A percentile compares a stretch with the other conserved stretches of the same genome.
These are phyloP conservation scores for Gonocerus acuteangulatus DNA, from an alignment of 2,888 invertebrate species.

Conservation along the genomic window DNA sequence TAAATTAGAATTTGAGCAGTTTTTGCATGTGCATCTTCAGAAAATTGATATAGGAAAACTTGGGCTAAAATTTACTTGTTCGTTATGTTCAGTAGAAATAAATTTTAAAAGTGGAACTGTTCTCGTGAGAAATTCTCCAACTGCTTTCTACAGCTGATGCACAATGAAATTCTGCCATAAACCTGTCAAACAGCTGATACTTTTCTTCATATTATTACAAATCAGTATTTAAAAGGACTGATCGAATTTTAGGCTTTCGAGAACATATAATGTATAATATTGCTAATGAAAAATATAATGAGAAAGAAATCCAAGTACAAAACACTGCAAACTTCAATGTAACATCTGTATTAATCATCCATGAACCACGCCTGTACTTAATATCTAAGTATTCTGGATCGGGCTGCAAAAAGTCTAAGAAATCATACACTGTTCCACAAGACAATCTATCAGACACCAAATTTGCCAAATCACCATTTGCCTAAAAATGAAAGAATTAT, in stretches of 20 bases:
- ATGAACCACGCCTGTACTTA: slow-evolving; percentile 39
- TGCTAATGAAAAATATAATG: slow-evolving; percentile 21
- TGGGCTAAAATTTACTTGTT: no score
- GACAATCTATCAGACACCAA: slow-evolving; percentile 56
- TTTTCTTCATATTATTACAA: no score
- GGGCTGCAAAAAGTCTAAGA: slow-evolving; percentile 74
- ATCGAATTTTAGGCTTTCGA: slow-evolving; percentile 24
- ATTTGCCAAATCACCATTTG: slow-evolving; percentile 52
- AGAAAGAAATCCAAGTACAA: slow-evolving; percentile 51
- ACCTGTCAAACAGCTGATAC: no score
- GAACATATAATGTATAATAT: slow-evolving; percentile 27
- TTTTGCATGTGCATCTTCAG: no score
- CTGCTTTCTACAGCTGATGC: no score
- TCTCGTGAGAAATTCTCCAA: no score
- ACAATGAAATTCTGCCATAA: no score
- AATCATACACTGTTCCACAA: slow-evolving; percentile 70
- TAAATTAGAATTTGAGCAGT: no score
- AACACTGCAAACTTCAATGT: slow-evolving; percentile 59
- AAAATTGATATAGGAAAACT: no score
- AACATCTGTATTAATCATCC: slow-evolving; percentile 64
- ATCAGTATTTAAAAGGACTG: slow-evolving; percentile 9
- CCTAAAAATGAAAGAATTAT: slow-evolving; percentile 38
- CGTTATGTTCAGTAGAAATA: no score
- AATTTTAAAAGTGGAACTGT: no score
- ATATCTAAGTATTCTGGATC: slow-evolving; percentile 45